Percentiles rank a stretch among this genome's conserved stretches.
phyloP scores from a whole-genome alignment of 1,140 invertebrate species.

The Helicoverpa zea region DNA sequence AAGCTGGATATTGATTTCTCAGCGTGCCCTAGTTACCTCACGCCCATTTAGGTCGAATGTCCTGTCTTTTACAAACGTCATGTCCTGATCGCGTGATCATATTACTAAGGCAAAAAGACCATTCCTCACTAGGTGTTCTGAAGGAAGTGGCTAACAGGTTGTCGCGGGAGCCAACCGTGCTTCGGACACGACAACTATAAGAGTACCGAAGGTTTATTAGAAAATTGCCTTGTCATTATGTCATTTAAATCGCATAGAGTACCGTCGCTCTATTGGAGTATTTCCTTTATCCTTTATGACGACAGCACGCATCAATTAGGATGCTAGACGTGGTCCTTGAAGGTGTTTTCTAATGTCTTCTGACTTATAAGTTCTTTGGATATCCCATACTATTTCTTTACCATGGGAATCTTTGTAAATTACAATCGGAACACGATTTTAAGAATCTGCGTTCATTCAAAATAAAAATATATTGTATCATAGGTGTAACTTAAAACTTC shows the following conservation, averaged over 20 bases:
- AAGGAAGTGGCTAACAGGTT: constrained; percentile 82
- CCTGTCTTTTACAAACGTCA: constrained; percentile 16
- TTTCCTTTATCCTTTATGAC: constrained; percentile 86
- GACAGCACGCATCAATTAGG: constrained; percentile 84
- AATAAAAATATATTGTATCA: too few relatives aligned
- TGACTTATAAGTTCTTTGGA: constrained; percentile 3
- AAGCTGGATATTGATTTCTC: constrained; percentile 23
- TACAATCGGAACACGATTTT: too few relatives aligned
- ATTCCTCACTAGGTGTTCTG: constrained; percentile 74
- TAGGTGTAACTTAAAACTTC: too few relatives aligned
- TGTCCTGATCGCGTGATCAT: constrained; percentile 36
- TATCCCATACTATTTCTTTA: background rate
- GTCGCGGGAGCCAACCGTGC: constrained; percentile 72
- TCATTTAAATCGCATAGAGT: constrained; percentile 87
- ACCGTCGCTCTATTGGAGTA: constrained; percentile 85
- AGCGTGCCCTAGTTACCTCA: constrained; percentile 23
- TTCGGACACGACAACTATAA: constrained; percentile 80
- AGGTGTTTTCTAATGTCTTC: constrained; percentile 35
- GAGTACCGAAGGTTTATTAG: constrained; percentile 86
- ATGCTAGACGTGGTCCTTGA: constrained; percentile 64
- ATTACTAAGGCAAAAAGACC: constrained; percentile 35
- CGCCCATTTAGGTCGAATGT: constrained; percentile 35
- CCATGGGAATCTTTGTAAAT: background rate
- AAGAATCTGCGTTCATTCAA: too few relatives aligned
- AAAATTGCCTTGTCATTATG: constrained; percentile 86